These are phyloP conservation scores for Metopolophium dirhodum DNA, from an alignment of 1,140 invertebrate genomes.

Conservation along the genomic window DNA sequence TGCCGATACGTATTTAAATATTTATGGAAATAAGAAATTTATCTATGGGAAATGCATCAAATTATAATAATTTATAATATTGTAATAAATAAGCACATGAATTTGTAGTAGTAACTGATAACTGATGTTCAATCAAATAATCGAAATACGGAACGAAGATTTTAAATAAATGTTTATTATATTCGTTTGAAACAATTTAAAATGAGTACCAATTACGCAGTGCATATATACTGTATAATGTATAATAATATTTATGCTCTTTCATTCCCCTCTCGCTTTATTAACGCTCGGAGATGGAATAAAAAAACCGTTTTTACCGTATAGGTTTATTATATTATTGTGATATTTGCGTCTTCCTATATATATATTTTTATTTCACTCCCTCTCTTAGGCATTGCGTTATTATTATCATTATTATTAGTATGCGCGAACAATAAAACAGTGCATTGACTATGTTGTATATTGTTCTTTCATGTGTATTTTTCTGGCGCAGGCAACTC, in stretches of 20 bases:
- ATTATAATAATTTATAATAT: neutral
- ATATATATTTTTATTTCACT: neutral
- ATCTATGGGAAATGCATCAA: neutral
- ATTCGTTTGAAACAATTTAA: neutral
- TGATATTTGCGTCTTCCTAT: neutral
- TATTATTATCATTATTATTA: neutral
- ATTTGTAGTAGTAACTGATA: neutral
- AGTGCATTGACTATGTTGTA: neutral
- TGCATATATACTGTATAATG: neutral
- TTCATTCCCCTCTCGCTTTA: neutral
- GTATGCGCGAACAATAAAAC: neutral
- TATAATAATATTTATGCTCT: neutral
- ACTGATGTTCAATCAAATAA: neutral
- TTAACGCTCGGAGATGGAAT: neutral
- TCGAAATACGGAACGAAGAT: neutral
- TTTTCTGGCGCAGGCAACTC: conserved; percentile 8
- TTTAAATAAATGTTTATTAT: neutral
- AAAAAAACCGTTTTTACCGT: neutral
- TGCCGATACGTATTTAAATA: neutral
- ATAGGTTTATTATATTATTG: neutral
- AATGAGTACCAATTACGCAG: neutral
- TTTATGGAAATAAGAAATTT: neutral
- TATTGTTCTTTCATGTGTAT: neutral
- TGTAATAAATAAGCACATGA: neutral
- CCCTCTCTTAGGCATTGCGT: neutral